These are phyloP conservation scores for Drosophila falleni DNA, from an alignment of 2,888 invertebrate genomes.

Conservation along the genomic window DNA sequence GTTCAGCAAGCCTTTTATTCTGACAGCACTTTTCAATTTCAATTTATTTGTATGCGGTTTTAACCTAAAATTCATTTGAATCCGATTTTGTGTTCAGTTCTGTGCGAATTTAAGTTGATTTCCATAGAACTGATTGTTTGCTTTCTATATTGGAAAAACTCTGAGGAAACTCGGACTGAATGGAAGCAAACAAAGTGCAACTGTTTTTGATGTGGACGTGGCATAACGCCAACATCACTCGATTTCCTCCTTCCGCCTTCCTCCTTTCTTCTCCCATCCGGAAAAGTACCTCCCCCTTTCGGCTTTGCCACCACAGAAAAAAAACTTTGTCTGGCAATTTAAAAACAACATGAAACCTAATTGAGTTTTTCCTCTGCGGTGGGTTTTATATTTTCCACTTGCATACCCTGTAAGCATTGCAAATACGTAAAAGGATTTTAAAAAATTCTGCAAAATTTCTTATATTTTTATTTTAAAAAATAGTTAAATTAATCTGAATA, in stretches of 20 bases:
- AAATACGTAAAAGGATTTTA: background rate
- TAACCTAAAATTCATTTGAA: constrained; percentile 5
- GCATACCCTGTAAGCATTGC: constrained; percentile 4
- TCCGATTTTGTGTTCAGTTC: constrained; percentile 4
- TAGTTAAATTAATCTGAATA: background rate
- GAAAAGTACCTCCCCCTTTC: background rate
- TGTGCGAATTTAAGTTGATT: constrained; percentile 4
- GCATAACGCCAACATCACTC: constrained; percentile 3
- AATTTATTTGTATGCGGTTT: constrained; percentile 6
- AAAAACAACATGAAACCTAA: constrained; percentile 46
- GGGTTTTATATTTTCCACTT: constrained; percentile 16
- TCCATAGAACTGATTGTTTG: constrained; percentile 12
- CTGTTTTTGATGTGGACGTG: constrained; percentile 20
- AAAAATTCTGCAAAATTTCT: background rate
- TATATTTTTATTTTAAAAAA: background rate
- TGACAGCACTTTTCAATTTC: constrained; percentile 18
- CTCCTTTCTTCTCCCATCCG: no score
- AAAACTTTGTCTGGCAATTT: constrained; percentile 50
- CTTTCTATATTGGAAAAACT: constrained; percentile 2
- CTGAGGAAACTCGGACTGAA: background rate
- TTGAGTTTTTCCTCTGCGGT: constrained; percentile 45
- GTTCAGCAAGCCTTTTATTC: background rate
- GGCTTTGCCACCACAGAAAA: constrained; percentile 9
- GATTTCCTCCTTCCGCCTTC: background rate
- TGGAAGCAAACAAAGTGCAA: constrained; percentile 31